A percentile compares a stretch with the other conserved stretches of the same genome.
Conservation (phyloP, 2,113 vertebrate genomes). For the Felis chaus region DNA sequence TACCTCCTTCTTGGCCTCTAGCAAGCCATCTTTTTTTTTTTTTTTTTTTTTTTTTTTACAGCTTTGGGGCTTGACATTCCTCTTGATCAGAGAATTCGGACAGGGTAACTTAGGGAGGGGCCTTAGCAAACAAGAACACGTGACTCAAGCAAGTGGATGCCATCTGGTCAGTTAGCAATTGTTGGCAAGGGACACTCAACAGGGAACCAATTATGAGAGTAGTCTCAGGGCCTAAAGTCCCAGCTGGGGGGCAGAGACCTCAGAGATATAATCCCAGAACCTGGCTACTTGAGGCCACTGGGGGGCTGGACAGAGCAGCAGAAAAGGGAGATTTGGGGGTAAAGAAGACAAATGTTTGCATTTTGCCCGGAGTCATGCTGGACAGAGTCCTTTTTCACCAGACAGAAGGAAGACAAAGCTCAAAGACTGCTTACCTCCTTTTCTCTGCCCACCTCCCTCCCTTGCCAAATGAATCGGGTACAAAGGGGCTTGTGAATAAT, state of each 20-base stretch:
- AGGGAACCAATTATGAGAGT: constrained; percentile 14
- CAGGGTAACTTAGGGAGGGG: constrained; percentile 10
- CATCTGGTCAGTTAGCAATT: constrained; percentile 38
- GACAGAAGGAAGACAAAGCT: neutral
- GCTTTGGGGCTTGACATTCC: constrained; percentile 41
- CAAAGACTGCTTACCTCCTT: neutral
- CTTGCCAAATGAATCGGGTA: neutral
- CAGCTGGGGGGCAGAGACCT: neutral
- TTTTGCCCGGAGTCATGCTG: neutral
- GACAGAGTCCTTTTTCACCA: neutral
- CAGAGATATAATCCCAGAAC: neutral
- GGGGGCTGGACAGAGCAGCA: neutral
- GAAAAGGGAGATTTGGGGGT: neutral
- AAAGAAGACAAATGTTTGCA: constrained; percentile 34
- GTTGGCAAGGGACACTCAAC: neutral
- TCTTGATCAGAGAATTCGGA: constrained; percentile 48
- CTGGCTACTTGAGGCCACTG: neutral
- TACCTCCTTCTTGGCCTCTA: constrained; percentile 24
- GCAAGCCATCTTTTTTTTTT: neutral
- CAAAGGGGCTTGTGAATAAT: neutral
- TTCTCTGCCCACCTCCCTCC: neutral
- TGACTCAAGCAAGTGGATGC: constrained; percentile 39
- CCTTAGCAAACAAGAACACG: constrained; percentile 28
- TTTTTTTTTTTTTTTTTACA: neutral
- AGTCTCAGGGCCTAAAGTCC: neutral